Percentiles rank a stretch among this genome's conserved stretches.
Conservation (phyloP, 2,113 vertebrate genomes). For the Heloderma charlesbogerti region DNA sequence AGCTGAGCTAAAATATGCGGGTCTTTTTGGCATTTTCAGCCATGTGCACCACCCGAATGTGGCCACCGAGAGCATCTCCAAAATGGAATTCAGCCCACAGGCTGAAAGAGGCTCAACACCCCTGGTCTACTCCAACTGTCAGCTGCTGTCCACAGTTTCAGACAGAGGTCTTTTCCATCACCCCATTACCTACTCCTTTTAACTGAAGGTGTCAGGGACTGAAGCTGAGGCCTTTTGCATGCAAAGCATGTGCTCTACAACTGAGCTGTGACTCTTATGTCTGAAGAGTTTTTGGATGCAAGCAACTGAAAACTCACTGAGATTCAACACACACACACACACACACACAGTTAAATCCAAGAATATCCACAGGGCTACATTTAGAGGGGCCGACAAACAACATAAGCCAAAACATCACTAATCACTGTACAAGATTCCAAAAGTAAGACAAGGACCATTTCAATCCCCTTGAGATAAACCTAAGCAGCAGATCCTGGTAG, state of each 20-base stretch:
- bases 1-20: not conserved
- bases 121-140: no score
- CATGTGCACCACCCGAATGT: not conserved
- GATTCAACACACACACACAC: not conserved
- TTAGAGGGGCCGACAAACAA: constrained; percentile 7
- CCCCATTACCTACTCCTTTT: not conserved
- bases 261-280: not conserved
- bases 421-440: constrained; percentile 61
- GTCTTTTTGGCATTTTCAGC: not conserved
- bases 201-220: not conserved
- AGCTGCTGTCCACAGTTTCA: not conserved
- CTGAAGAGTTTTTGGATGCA: not conserved
- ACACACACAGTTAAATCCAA: constrained; percentile 40
- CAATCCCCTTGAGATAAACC: constrained; percentile 47
- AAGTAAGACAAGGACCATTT: constrained; percentile 10
- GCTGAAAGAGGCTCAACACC: not conserved
- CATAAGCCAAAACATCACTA: constrained; percentile 35
- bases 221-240: no score
- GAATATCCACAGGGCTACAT: accelerated
- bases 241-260: not conserved
- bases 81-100: not conserved
- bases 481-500: constrained; percentile 38
- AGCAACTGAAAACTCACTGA: not conserved
- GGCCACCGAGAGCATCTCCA: not conserved
- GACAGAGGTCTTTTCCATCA: not conserved